A percentile compares a stretch with the other conserved stretches of the same genome.
These are phyloP conservation scores for Alviniconcha strummeri DNA, from an alignment of 2,888 invertebrate genomes.

Conservation along the genomic window DNA sequence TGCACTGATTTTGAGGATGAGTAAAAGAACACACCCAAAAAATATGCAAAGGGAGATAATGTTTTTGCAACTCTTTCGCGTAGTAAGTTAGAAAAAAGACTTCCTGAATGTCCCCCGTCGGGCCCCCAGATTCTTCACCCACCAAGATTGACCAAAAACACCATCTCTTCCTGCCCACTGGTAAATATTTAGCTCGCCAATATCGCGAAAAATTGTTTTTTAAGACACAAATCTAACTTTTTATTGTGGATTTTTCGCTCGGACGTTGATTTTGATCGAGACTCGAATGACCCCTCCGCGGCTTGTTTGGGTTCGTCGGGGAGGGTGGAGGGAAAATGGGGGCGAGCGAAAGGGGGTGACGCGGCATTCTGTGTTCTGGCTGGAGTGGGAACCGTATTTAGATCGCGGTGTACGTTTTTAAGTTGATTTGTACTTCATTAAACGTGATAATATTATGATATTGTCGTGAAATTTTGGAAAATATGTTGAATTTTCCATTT, in stretches of 20 bases:
- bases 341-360: conserved; percentile 32
- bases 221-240: conserved; percentile 29
- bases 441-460: too few species aligned
- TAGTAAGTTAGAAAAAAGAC: conserved; percentile 28
- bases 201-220: conserved; percentile 23
- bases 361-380: conserved; percentile 18
- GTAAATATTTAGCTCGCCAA: conserved; percentile 27
- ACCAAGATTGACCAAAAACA: conserved; percentile 37
- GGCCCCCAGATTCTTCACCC: conserved; percentile 37
- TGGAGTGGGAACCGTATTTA: conserved; percentile 5
- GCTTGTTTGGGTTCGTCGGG: conserved; percentile 31
- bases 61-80: conserved; percentile 26
- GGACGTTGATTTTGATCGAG: conserved; percentile 15
- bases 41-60: conserved; percentile 30
- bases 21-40: conserved; percentile 23
- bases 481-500: too few species aligned
- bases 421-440: too few species aligned
- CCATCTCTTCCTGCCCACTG: conserved; percentile 33
- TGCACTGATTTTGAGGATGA: background rate
- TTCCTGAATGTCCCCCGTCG: conserved; percentile 38
- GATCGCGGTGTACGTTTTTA: too few species aligned
- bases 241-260: background rate
- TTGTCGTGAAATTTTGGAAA: too few species aligned
- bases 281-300: conserved; percentile 27
- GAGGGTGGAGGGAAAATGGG: conserved; percentile 35